Conservation (phyloP, 2,797 vertebrate species). For the Parauchenoglanis punctatus region DNA sequence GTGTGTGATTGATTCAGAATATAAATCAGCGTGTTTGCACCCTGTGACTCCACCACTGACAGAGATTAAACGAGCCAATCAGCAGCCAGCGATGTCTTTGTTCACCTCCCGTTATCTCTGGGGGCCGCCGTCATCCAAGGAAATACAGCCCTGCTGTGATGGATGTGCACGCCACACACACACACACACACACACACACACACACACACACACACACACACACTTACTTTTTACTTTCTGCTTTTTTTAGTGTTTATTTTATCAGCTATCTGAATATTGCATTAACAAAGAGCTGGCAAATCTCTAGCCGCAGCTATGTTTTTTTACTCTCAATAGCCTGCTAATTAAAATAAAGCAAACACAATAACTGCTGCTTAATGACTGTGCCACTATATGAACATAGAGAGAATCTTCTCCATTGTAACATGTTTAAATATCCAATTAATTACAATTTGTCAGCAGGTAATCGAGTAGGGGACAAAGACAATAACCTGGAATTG, state of each 20-base stretch:
- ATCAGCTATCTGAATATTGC: slow-evolving; percentile 52
- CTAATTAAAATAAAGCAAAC: slow-evolving; percentile 64
- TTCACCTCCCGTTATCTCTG: slow-evolving; percentile 60
- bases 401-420: slow-evolving; percentile 44
- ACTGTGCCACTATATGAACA: slow-evolving; percentile 52
- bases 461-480: slow-evolving; percentile 53
- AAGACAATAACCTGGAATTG: slow-evolving; percentile 56
- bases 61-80: slow-evolving; percentile 63
- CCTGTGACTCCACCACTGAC: slow-evolving; percentile 53
- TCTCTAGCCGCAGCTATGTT: slow-evolving; percentile 38
- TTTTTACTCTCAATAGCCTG: slow-evolving; percentile 43
- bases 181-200: slow-evolving; percentile 26
- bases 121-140: slow-evolving; percentile 56
- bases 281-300: slow-evolving; percentile 56
- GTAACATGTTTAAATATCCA: slow-evolving; percentile 58
- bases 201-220: slow-evolving; percentile 32
- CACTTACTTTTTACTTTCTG: slow-evolving; percentile 3
- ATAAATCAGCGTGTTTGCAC: slow-evolving; percentile 59
- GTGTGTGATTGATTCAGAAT: slow-evolving; percentile 60
- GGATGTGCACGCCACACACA: slow-evolving; percentile 55
- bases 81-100: slow-evolving; percentile 59
- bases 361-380: slow-evolving; percentile 61
- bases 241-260: slow-evolving; percentile 44
- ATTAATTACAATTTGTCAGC: slow-evolving; percentile 62
- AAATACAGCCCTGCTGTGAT: slow-evolving; percentile 56